Conservation (phyloP, 1,140 invertebrate species). For the Drosophila serrata region DNA sequence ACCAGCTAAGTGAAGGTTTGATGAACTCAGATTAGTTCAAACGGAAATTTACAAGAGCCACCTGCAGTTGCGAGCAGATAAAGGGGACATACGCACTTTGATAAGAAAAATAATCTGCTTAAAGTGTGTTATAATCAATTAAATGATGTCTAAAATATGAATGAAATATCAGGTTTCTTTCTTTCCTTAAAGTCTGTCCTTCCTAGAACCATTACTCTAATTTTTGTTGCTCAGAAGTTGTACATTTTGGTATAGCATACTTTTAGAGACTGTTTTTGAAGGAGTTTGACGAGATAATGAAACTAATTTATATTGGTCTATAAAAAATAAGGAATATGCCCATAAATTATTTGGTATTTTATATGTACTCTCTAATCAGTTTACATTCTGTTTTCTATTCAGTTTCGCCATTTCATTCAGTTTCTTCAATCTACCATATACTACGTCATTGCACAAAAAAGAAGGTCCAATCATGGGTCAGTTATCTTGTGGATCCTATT, state of each 20-base stretch:
- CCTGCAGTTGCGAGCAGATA: background rate
- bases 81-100: background rate
- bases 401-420: background rate
- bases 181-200: too few species aligned
- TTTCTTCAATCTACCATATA: background rate
- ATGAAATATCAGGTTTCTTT: background rate
- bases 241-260: constrained; percentile 1
- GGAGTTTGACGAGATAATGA: background rate
- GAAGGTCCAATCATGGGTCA: background rate
- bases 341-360: too few species aligned
- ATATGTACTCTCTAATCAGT: too few species aligned
- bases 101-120: background rate
- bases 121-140: background rate
- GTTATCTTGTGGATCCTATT: constrained; percentile 15
- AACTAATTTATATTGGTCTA: too few species aligned
- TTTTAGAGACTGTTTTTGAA: background rate
- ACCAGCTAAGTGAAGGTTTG: constrained; percentile 1
- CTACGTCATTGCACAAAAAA: background rate
- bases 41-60: background rate
- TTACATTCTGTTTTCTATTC: too few species aligned
- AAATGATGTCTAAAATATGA: background rate
- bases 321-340: too few species aligned
- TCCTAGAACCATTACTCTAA: background rate
- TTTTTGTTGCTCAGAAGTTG: background rate
- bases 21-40: background rate